Conservation (phyloP, 2,113 vertebrate species). For the Centropus unirufus region DNA sequence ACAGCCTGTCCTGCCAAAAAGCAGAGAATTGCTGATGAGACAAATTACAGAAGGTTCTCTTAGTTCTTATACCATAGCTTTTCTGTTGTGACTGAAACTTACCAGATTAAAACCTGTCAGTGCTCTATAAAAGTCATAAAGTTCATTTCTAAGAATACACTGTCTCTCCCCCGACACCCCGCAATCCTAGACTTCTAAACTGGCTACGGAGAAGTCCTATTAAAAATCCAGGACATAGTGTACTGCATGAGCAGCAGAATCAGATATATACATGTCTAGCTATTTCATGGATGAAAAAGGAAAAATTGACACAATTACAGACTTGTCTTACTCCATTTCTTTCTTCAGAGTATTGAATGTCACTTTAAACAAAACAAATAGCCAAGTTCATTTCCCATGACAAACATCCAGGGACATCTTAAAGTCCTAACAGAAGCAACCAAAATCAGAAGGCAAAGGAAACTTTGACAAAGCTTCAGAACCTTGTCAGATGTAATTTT, state of each 20-base stretch:
- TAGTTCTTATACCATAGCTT: background rate
- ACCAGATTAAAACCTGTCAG: background rate
- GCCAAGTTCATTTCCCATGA: constrained; percentile 29
- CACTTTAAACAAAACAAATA: constrained; percentile 44
- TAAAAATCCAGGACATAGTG: background rate
- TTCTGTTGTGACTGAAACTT: background rate
- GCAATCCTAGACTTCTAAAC: background rate
- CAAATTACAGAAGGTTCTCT: background rate
- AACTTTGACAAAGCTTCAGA: constrained; percentile 26
- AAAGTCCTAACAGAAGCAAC: constrained; percentile 67
- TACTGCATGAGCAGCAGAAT: background rate
- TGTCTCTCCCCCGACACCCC: too few relatives aligned
- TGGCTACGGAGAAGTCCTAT: background rate
- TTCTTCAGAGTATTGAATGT: constrained; percentile 23
- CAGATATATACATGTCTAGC: constrained; percentile 4
- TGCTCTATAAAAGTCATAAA: background rate
- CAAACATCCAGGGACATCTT: constrained; percentile 42
- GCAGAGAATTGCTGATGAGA: background rate
- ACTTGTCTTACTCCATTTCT: constrained; percentile 24
- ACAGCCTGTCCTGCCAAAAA: background rate
- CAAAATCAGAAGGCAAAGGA: constrained; percentile 11
- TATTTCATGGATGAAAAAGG: constrained; percentile 51
- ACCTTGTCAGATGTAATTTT: constrained; percentile 37
- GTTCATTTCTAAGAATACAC: background rate
- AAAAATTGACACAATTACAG: constrained; percentile 32